Conservation (phyloP, 2,113 vertebrate genomes). For the Suricata suricatta region DNA sequence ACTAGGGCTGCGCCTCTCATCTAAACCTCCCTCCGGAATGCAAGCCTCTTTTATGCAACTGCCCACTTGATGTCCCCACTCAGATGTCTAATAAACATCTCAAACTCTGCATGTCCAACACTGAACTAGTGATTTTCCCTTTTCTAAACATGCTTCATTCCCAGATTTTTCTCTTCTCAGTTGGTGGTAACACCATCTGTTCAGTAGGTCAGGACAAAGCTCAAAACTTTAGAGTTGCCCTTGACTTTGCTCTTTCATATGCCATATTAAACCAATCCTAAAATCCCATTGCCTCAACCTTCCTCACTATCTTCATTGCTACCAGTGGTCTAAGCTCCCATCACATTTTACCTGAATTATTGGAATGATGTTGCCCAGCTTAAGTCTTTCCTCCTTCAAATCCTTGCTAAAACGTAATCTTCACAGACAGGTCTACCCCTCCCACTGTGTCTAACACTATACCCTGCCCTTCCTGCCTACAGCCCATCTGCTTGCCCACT, state of each 20-base stretch:
- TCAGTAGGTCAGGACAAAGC: neutral
- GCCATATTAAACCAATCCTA: neutral
- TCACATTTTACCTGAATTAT: neutral
- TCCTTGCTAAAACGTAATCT: neutral
- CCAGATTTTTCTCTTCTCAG: neutral
- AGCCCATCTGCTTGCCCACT: neutral
- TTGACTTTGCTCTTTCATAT: neutral
- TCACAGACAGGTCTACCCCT: neutral
- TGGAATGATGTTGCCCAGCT: neutral
- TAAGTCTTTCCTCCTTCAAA: neutral
- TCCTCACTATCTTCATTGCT: neutral
- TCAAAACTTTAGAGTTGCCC: neutral
- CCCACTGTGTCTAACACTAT: fast-evolving
- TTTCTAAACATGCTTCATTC: neutral
- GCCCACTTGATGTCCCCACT: neutral
- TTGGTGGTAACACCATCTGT: neutral
- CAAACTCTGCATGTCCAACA: neutral
- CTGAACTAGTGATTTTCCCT: neutral
- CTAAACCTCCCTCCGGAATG: neutral
- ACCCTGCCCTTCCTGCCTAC: neutral
- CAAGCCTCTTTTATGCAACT: neutral
- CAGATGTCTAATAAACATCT: neutral
- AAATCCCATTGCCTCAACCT: neutral
- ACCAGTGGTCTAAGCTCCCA: neutral
- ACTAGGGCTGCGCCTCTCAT: fast-evolving